These are phyloP conservation scores for Cosmorhoe ocellata DNA, from an alignment of 2,888 invertebrate genomes.

Conservation along the genomic window DNA sequence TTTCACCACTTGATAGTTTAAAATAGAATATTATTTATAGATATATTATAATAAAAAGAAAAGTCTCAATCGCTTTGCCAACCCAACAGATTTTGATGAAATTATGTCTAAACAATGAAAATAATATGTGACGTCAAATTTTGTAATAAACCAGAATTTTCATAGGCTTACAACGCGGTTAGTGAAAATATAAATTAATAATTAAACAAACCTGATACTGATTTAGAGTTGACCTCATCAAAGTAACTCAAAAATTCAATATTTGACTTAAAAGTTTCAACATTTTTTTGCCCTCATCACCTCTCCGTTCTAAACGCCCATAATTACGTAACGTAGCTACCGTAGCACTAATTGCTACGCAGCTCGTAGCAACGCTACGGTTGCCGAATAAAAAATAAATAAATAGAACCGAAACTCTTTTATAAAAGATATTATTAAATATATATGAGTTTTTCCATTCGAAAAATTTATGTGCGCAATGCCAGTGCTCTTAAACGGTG, in stretches of 20 bases:
- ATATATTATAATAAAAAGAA: too few relatives aligned
- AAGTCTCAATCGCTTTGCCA: too few relatives aligned
- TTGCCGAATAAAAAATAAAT: slow-evolving; percentile 29
- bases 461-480: too few relatives aligned
- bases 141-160: too few relatives aligned
- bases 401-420: slow-evolving; percentile 20
- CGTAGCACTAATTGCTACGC: slow-evolving; percentile 79
- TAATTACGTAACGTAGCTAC: slow-evolving; percentile 68
- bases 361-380: slow-evolving; percentile 59
- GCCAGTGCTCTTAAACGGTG: too few relatives aligned
- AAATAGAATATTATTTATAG: too few relatives aligned
- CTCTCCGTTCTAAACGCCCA: slow-evolving; percentile 53
- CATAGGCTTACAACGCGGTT: too few relatives aligned
- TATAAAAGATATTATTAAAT: neutral
- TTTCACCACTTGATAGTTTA: too few relatives aligned
- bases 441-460: too few relatives aligned
- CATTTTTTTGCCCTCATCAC: slow-evolving; percentile 26
- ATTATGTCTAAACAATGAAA: too few relatives aligned
- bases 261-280: slow-evolving; percentile 18
- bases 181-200: neutral
- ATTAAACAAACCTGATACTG: slow-evolving; percentile 1
- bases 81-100: too few relatives aligned
- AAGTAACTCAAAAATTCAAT: slow-evolving; percentile 19
- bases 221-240: slow-evolving; percentile 10
- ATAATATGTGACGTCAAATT: too few relatives aligned